These are phyloP conservation scores for Masnerella sp. DNA, from an alignment of 2,888 invertebrate species.

Conservation along the genomic window DNA sequence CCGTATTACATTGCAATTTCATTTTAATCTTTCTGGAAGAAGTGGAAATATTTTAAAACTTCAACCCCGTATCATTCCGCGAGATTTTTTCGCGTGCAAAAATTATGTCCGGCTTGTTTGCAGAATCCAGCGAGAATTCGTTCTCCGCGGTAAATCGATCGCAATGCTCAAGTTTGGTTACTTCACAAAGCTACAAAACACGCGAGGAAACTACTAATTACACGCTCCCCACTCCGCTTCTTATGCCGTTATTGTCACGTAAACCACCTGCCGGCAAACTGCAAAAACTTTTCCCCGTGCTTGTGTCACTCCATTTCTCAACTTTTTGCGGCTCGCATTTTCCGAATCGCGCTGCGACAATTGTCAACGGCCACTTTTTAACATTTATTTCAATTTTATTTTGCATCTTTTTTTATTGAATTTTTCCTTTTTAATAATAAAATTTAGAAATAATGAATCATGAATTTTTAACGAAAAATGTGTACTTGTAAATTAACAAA, in stretches of 20 bases:
- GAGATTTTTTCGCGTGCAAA: too few species aligned
- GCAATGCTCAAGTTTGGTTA: conserved; percentile 42
- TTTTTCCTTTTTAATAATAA: too few species aligned
- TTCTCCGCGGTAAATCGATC: conserved; percentile 44
- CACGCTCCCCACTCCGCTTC: conserved; percentile 30
- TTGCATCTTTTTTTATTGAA: too few species aligned
- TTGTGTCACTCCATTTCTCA: conserved; percentile 50
- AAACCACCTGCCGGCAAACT: conserved; percentile 53
- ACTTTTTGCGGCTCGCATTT: conserved; percentile 35
- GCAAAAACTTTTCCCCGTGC: conserved; percentile 50
- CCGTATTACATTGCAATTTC: too few species aligned
- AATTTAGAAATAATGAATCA: too few species aligned
- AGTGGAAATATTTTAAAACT: too few species aligned
- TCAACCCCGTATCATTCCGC: too few species aligned
- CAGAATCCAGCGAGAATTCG: conserved; percentile 22
- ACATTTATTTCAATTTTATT: too few species aligned
- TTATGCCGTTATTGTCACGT: conserved; percentile 52
- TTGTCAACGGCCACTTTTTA: too few species aligned
- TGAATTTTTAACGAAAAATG: too few species aligned
- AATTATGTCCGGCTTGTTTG: conserved; percentile 16
- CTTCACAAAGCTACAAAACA: conserved; percentile 50
- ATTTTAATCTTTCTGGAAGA: too few species aligned
- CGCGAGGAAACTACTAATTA: conserved; percentile 56
- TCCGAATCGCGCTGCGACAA: conserved; percentile 4
- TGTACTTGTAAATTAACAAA: too few species aligned